Evolutionary conservation across 2,113 vertebrate genomes (phyloP), one percentile per base, ranked within the genome.

Genomic region (Megalops atlanticus): DNA sequence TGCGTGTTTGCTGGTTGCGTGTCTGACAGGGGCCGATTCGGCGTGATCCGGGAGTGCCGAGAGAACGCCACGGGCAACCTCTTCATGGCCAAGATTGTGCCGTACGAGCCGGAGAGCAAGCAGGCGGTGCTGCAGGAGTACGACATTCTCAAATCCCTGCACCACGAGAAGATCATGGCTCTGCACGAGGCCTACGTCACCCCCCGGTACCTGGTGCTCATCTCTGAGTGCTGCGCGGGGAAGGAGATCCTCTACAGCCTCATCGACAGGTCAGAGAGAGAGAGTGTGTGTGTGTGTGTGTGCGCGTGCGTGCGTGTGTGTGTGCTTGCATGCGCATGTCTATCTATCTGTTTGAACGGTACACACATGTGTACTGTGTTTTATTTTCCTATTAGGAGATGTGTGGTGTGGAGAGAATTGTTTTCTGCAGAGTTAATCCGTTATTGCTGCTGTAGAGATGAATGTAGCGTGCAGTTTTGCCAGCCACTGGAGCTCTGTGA

Each of bases 101-200:
- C 97, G 0, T 99, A 99, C 0, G 97, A 97, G n/a, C 92, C 92
- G 0, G 97, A 99, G 79, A 94, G 87, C 90, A 98, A 97, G 87
- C 95, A 94, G 82, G 85, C 74, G 0, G 97, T 97, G 74, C 93
- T 99, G 58, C 97, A 97, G 90, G 98, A 99, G 76, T 99, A 99
- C 0, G 98, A 99, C 88, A 96, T 99, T 87, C 95, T 99, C 33
- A 97, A 98, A 85, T 95, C 94, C 0, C 94, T 99, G 74, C 98
- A 98, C 83, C 97, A 99, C 0, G 96, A 98, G 69, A 93, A 94
- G 85, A 93, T 99, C 89, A 98, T 99, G 98, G 92, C 95, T 24
- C 92, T 99, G 72, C 98, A 99, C 0, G 98, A 99, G 85, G 98
- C 98, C 0, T 99, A 99, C 78, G 97, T 99, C 91, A 99, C 98